Base-by-base conservation (phyloP, 2,113 vertebrate species). In the Chelonoidis abingdonii region DNA sequence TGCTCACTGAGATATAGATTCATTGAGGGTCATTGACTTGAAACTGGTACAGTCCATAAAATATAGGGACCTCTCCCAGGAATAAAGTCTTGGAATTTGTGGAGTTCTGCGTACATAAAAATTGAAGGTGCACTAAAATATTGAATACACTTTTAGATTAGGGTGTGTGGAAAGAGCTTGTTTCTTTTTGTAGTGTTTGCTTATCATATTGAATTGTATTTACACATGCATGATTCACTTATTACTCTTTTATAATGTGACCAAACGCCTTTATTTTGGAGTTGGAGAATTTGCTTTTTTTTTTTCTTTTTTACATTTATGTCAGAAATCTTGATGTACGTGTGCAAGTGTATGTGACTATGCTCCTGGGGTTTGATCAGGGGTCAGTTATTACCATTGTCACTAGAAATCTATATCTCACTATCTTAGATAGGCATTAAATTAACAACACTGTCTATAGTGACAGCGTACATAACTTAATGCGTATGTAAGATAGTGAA, bases 401-500 rank as follows among this genome's bases (percentile, higher is more conserved):
- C 49, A 65, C 16, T 59, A 44, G 62, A 4, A 69, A 4, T 5
- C 13, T 54, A 22, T 54, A 8, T 54, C 53, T 54, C 53, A 54
- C 53, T 54, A 9, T 54, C 8, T 54, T 54, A 54, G 3, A 54
- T 54, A 54, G 3, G 53, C 21, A 54, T 54, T 54, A 54, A 22
- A 22, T 54, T 54, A 54, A 22, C 52, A 53, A 53, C 53, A 22
- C 53, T 22, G 53, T 54, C 53, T 8, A 2, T 24, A 52, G 38
- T 14, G 0, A n/a, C 1, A 0, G 3, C 11, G 35, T 9, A 38
- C 2, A 0, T 0, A 72, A 13, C 2, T 16, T 21, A 2, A 0
- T 5, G 0, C 4, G 3, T 3, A 5, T 52, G 1, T 13, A 2
- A 3, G 62, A 0, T 0, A 3, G 41, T 0, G 8, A 31, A 21